A percentile compares a stretch with the other conserved stretches of the same genome.
Evolutionary conservation across 2,113 vertebrate species (phyloP).

Genomic region (Procavia capensis): DNA sequence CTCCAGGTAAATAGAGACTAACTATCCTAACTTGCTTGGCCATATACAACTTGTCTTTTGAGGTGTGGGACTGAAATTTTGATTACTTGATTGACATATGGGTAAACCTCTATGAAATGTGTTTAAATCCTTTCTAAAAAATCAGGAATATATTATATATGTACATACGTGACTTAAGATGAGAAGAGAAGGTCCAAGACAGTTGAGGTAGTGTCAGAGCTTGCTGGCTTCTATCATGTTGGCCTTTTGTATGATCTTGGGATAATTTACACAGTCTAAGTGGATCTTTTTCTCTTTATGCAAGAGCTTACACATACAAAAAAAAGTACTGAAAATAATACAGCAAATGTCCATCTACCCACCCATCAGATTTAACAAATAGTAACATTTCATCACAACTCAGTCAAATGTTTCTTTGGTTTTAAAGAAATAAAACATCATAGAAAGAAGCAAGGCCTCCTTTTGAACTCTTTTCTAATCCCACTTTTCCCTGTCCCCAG

Average conservation of each 20-base stretch:
- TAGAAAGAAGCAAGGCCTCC: not conserved
- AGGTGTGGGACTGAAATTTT: not conserved
- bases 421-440: slow-evolving; percentile 14
- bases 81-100: not conserved
- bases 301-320: not conserved
- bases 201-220: not conserved
- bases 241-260: not conserved
- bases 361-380: not conserved
- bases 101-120: not conserved
- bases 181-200: not conserved
- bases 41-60: not conserved
- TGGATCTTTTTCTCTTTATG: not conserved
- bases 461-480: not conserved
- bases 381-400: slow-evolving; percentile 13
- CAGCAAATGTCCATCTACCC: not conserved
- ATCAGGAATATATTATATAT: not conserved
- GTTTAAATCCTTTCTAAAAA: not conserved
- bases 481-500: rapidly evolving
- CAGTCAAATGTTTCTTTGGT: not conserved
- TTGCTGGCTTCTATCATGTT: not conserved
- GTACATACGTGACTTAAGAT: not conserved
- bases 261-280: not conserved
- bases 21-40: not conserved
- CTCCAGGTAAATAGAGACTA: not conserved
- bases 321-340: not conserved